Percentiles rank a stretch among this genome's conserved stretches.
phyloP scores from a whole-genome alignment of 2,888 invertebrate genomes.

The Pollenia griseotomentosa region DNA sequence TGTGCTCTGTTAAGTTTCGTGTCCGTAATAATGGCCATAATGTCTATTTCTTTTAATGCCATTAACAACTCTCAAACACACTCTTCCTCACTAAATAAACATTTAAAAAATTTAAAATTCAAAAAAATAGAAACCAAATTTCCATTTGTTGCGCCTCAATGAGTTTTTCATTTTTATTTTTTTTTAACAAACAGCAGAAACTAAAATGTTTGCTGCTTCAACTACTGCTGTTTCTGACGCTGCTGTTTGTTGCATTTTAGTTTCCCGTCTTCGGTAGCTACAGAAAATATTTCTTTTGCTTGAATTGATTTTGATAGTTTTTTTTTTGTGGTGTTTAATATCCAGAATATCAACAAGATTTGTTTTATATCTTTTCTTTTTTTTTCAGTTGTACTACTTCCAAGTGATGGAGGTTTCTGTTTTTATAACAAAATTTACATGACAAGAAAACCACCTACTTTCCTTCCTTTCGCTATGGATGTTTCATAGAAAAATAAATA shows the following conservation, averaged over 20 bases:
- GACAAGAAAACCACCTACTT: constrained; percentile 69
- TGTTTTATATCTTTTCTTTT: constrained; percentile 41
- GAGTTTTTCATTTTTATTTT: neutral
- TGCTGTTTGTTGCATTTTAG: constrained; percentile 15
- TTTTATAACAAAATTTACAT: constrained; percentile 60
- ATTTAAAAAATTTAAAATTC: constrained; percentile 4
- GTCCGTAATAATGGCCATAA: constrained; percentile 70
- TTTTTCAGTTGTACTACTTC: neutral
- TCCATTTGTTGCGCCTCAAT: constrained; percentile 71
- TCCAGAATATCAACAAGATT: constrained; percentile 61
- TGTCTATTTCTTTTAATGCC: constrained; percentile 69
- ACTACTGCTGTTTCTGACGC: constrained; percentile 2
- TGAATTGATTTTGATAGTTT: constrained; percentile 67
- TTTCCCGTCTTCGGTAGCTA: constrained; percentile 35
- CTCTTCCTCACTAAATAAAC: constrained; percentile 43
- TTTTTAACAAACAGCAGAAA: constrained; percentile 8
- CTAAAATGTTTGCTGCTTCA: constrained; percentile 3
- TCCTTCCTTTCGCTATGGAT: constrained; percentile 33
- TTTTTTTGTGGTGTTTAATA: constrained; percentile 40
- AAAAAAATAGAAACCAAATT: neutral
- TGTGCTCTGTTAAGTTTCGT: constrained; percentile 73
- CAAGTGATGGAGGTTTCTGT: neutral
- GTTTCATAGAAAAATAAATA: constrained; percentile 20
- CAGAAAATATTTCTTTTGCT: constrained; percentile 56
- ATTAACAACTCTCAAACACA: constrained; percentile 61